These are phyloP conservation scores for Leuciscus idus DNA, from an alignment of 2,113 vertebrate species.

Conservation along the genomic window DNA sequence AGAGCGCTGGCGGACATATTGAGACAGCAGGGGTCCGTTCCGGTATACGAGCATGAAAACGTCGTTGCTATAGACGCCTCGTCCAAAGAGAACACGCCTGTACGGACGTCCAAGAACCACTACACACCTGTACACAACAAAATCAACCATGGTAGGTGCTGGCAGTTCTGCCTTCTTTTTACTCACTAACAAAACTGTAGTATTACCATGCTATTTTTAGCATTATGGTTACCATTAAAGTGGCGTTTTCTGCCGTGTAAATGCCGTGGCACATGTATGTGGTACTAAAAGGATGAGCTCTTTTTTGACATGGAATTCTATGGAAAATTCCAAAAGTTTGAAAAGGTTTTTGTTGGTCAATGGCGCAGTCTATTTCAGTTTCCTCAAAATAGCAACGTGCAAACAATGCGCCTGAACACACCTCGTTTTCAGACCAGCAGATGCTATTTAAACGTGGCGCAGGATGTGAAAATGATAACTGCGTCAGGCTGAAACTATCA, in stretches of 20 bases:
- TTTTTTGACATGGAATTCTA: background rate
- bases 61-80: constrained; percentile 88
- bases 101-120: constrained; percentile 92
- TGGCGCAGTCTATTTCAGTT: too few relatives aligned
- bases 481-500: too few relatives aligned
- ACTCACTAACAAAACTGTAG: background rate
- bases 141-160: constrained; percentile 83
- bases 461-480: too few relatives aligned
- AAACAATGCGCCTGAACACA: too few relatives aligned
- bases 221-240: background rate
- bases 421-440: too few relatives aligned
- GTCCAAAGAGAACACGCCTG: constrained; percentile 93
- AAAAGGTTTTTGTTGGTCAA: too few relatives aligned
- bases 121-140: constrained; percentile 90
- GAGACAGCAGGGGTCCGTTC: constrained; percentile 92
- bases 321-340: background rate
- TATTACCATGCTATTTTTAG: background rate
- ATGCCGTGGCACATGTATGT: background rate
- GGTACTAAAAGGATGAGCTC: background rate
- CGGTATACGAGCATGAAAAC: constrained; percentile 92
- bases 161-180: background rate
- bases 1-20: constrained; percentile 98
- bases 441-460: too few relatives aligned
- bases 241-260: background rate
- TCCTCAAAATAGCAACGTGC: too few relatives aligned